A percentile compares a stretch with the other conserved stretches of the same genome.
Evolutionary conservation across 2,113 vertebrate species (phyloP).

Genomic region (Lepus americanus): DNA sequence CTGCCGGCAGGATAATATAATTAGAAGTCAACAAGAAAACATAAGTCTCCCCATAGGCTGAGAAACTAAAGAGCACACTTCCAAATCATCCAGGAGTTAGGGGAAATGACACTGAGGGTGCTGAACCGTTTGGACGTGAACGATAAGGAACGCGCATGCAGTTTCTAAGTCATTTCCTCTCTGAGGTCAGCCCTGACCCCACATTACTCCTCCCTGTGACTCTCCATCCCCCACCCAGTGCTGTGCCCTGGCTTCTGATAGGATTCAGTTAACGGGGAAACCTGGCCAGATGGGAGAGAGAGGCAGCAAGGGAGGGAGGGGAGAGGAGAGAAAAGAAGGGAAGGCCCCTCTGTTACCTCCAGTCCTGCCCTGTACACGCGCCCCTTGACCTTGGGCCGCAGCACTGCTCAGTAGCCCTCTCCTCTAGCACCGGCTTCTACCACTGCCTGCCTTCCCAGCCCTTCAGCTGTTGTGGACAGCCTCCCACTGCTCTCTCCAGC

Average conservation of each 20-base stretch:
- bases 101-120: conserved; percentile 59
- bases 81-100: conserved; percentile 63
- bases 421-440: neutral
- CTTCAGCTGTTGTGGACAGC: neutral
- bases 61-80: conserved; percentile 67
- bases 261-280: neutral
- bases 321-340: neutral
- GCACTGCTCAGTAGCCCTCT: neutral
- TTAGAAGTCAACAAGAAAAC: conserved; percentile 69
- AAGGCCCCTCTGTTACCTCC: neutral
- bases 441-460: neutral
- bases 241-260: neutral
- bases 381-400: neutral
- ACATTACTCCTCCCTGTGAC: neutral
- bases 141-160: conserved; percentile 57
- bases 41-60: conserved; percentile 55
- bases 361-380: neutral
- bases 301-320: neutral
- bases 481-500: neutral
- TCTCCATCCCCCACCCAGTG: neutral
- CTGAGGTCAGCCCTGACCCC: neutral
- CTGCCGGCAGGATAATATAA: conserved; percentile 65
- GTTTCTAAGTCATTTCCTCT: conserved; percentile 69
- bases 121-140: conserved; percentile 57
- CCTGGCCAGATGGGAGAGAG: neutral